phyloP scores from a whole-genome alignment of 2,797 vertebrate species.

The Galaxias olidus region DNA sequence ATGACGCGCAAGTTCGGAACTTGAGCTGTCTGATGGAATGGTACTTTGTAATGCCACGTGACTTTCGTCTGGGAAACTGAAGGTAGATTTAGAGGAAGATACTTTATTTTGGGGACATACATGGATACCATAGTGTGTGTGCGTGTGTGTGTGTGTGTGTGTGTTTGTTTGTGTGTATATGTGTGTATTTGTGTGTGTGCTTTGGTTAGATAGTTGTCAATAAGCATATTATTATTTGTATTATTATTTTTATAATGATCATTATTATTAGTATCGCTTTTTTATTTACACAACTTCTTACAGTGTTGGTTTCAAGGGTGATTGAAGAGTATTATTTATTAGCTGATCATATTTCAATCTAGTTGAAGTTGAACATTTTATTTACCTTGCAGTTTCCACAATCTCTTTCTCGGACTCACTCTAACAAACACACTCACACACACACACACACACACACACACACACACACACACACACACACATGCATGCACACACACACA shows the following conservation, averaged over 20 bases:
- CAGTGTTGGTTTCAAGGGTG: too few species aligned
- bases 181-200: not conserved
- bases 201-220: constrained; percentile 18
- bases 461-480: constrained; percentile 16
- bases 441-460: constrained; percentile 29
- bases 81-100: constrained; percentile 48
- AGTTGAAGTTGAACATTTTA: not conserved
- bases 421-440: constrained; percentile 9
- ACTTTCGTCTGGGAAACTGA: constrained; percentile 62
- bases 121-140: constrained; percentile 25
- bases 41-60: constrained; percentile 83
- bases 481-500: constrained; percentile 30
- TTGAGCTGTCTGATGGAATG: constrained; percentile 85
- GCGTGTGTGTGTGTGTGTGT: constrained; percentile 39
- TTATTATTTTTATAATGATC: not conserved
- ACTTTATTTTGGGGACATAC: constrained; percentile 50
- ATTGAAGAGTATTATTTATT: not conserved
- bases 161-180: constrained; percentile 26
- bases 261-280: not conserved
- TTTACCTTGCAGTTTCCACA: not conserved
- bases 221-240: not conserved
- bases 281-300: too few species aligned
- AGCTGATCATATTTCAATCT: not conserved
- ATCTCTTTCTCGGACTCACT: not conserved
- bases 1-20: constrained; percentile 72